phyloP scores from a whole-genome alignment of 2,888 invertebrate species.

The Tiliacea aurago region DNA sequence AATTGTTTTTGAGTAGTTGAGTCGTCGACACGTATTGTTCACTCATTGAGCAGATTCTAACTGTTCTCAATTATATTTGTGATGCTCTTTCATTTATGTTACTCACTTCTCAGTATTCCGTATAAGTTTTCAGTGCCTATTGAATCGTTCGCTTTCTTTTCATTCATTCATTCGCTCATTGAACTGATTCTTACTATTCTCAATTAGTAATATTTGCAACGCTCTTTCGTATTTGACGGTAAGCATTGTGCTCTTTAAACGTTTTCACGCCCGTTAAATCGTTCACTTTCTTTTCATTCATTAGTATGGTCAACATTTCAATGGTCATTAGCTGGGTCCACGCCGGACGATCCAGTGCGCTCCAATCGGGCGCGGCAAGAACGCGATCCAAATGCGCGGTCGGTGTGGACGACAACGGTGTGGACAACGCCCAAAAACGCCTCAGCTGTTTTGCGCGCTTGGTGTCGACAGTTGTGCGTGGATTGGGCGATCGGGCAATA shows the following conservation, averaged over 20 bases:
- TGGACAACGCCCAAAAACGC: too few species aligned
- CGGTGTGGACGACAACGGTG: too few species aligned
- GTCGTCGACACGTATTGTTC: conserved; percentile 43
- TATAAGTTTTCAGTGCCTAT: background rate
- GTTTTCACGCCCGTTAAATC: background rate
- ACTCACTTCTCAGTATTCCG: background rate
- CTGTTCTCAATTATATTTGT: conserved; percentile 39
- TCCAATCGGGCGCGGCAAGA: too few species aligned
- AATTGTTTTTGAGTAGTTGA: conserved; percentile 58
- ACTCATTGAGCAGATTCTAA: conserved; percentile 45
- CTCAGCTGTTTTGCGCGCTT: too few species aligned
- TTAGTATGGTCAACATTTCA: conserved; percentile 4
- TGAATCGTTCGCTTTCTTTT: conserved; percentile 5
- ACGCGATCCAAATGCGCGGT: too few species aligned
- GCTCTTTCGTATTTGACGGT: conserved; percentile 9
- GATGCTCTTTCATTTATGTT: conserved; percentile 14
- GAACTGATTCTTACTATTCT: conserved; percentile 11
- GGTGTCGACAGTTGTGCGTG: too few species aligned
- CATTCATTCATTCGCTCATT: background rate
- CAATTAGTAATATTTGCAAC: conserved; percentile 15
- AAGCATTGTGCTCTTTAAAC: background rate
- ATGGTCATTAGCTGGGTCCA: background rate
- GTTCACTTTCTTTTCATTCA: conserved; percentile 10
- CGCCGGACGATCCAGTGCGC: too few species aligned
- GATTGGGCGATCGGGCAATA: too few species aligned